These are phyloP conservation scores for Illadopsis cleaveri DNA, from an alignment of 2,113 vertebrate genomes.

Conservation along the genomic window DNA sequence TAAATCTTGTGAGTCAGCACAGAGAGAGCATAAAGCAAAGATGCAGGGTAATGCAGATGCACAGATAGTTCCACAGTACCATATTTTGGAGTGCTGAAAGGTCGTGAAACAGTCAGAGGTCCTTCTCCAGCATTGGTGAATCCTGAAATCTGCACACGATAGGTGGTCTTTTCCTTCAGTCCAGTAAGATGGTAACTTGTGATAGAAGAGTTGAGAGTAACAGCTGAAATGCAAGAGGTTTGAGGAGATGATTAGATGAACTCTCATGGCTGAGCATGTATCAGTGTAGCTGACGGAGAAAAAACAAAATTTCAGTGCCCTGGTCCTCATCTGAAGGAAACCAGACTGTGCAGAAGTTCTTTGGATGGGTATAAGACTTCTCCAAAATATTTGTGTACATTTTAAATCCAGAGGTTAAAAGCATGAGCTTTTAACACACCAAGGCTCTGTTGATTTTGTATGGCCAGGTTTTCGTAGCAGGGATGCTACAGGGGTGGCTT, in stretches of 20 bases:
- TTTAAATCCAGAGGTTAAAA: background rate
- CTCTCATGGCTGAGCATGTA: background rate
- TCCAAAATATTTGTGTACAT: background rate
- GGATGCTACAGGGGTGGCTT: too few relatives aligned
- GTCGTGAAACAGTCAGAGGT: constrained; percentile 30
- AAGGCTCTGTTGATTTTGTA: background rate
- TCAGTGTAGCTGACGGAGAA: background rate
- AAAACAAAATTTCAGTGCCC: background rate
- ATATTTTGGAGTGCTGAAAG: constrained; percentile 50
- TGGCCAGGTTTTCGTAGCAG: background rate
- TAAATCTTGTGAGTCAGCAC: background rate
- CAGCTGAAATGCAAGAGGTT: constrained; percentile 58
- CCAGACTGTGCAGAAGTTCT: background rate
- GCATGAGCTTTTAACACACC: background rate
- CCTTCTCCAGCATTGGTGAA: constrained; percentile 78
- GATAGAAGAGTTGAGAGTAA: constrained; percentile 59
- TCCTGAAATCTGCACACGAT: constrained; percentile 76
- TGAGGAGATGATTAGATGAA: background rate
- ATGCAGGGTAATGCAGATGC: background rate
- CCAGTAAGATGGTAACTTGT: constrained; percentile 48
- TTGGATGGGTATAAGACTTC: background rate
- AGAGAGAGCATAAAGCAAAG: background rate
- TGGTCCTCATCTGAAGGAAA: background rate
- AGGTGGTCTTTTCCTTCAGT: constrained; percentile 64
- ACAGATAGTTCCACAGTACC: constrained; percentile 3